Base-by-base conservation (phyloP, 2,113 vertebrate genomes). In the Chrysemys picta region DNA sequence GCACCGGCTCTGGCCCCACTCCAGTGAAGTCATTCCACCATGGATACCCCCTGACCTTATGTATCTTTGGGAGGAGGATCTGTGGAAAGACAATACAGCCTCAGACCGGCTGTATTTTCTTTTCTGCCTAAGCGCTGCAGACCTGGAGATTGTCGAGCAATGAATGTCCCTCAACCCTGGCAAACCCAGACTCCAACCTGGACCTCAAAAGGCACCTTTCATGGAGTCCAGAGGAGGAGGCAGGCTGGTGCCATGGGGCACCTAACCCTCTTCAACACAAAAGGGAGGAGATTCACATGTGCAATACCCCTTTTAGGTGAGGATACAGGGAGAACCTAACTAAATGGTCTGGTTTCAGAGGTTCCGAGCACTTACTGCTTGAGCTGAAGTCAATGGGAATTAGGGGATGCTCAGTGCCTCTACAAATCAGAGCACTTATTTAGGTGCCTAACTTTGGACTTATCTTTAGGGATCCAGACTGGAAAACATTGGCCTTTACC, bases 281-380 rank as follows among this genome's bases (percentile, higher is more conserved):
- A 25, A 78, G 42, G 6, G 42, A 72, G n/a, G 35, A 47, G 38
- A 78, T 47, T 78, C 24, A 78, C 13, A 47, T 47, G 42, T 24
- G 42, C 38, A 25, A 57, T 62, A 56, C 10, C 72, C 6, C 8
- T 80, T 16, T 4, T 35, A 95, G 38, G 4, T 38, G 31, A 91
- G n/a, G 27, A 56, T 72, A 10, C 16, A 0, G 1, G 72, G 27
- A 76, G 54, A 83, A 31, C n/a, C 6, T 6, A 92, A 79, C 56
- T 75, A 83, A 86, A 16, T 27, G 27, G 49, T 45, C 3, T 57
- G 35, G 42, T 50, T 88, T 91, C 65, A 82, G 79, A 93, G 92
- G 56, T 45, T 53, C 11, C n/a, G 11, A 19, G 6, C 8, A n/a
- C 65, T 72, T 38, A 72, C 2, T 38, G 35, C 35, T 72, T 9